phyloP scores from a whole-genome alignment of 1,140 invertebrate species.

The Papilio polyxenes region DNA sequence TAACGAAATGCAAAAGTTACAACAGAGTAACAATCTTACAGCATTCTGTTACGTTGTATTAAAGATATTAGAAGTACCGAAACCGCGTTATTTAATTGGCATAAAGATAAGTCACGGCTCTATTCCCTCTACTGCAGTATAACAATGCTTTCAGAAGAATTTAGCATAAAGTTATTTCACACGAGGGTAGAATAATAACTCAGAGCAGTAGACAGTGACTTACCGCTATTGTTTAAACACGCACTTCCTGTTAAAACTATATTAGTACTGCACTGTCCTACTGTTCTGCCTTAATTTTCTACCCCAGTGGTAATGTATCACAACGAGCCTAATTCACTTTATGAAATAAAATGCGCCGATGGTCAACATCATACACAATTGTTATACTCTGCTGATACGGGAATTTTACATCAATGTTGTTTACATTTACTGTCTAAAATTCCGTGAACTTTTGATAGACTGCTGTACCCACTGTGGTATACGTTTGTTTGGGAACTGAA shows the following conservation, averaged over 20 bases:
- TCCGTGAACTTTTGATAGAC: conserved; percentile 20
- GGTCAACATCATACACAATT: conserved; percentile 8
- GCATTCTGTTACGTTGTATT: conserved; percentile 5
- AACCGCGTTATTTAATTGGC: conserved; percentile 44
- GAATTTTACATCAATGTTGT: conserved; percentile 12
- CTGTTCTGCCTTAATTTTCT: neutral
- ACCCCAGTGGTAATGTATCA: neutral
- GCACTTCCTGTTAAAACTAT: neutral
- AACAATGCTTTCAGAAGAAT: conserved; percentile 37
- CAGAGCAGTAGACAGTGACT: neutral
- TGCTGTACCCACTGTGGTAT: conserved; percentile 22
- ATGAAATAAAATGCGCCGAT: conserved; percentile 28
- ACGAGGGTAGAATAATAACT: neutral
- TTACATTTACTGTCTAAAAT: conserved; percentile 19
- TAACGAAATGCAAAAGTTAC: neutral
- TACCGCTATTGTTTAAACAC: neutral
- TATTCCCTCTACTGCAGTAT: conserved; percentile 40
- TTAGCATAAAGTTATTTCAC: conserved; percentile 39
- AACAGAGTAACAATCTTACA: conserved; percentile 1
- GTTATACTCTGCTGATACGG: conserved; percentile 11
- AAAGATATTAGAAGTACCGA: neutral
- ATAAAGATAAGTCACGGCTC: conserved; percentile 47
- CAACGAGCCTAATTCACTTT: conserved; percentile 39
- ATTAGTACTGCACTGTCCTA: neutral
- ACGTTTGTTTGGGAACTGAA: conserved; percentile 32